Evolutionary conservation across 1,140 invertebrate species (phyloP).

Genomic region (Aphidius gifuensis): DNA sequence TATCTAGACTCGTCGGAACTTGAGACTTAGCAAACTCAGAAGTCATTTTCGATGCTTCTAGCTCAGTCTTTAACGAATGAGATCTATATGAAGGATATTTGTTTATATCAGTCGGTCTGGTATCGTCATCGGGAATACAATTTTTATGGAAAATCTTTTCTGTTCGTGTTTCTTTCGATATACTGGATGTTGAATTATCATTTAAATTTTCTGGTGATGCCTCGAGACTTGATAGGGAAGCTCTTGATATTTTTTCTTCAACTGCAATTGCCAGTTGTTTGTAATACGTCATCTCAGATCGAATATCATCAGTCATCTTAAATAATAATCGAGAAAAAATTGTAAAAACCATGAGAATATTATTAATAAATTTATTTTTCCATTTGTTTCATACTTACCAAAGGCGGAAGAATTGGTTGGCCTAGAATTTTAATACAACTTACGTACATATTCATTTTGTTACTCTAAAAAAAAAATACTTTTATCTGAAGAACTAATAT

Average conservation of each 20-base stretch:
- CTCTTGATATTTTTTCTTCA: constrained; percentile 48
- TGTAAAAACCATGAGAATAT: constrained; percentile 13
- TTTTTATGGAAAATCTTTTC: not conserved
- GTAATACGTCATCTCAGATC: constrained; percentile 64
- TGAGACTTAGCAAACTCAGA: constrained; percentile 45
- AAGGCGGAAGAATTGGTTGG: constrained; percentile 61
- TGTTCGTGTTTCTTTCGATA: not conserved
- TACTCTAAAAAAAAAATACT: not conserved
- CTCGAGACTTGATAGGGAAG: not conserved
- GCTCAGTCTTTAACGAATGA: constrained; percentile 27
- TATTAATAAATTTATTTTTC: constrained; percentile 12
- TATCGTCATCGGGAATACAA: constrained; percentile 32
- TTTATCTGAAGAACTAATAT: too few relatives aligned
- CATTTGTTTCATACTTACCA: constrained; percentile 53
- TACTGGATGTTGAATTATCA: not conserved
- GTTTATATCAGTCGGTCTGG: constrained; percentile 35
- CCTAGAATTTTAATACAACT: constrained; percentile 63
- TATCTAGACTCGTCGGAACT: constrained; percentile 49
- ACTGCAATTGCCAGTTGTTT: constrained; percentile 61
- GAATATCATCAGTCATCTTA: constrained; percentile 60
- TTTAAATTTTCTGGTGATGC: not conserved
- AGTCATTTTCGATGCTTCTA: constrained; percentile 28
- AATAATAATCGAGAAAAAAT: constrained; percentile 4
- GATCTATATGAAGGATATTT: constrained; percentile 21
- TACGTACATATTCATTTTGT: constrained; percentile 30